A percentile compares a stretch with the other conserved stretches of the same genome.
phyloP scores from a whole-genome alignment of 2,888 invertebrate genomes.

The Eutolmus rufibarbis region DNA sequence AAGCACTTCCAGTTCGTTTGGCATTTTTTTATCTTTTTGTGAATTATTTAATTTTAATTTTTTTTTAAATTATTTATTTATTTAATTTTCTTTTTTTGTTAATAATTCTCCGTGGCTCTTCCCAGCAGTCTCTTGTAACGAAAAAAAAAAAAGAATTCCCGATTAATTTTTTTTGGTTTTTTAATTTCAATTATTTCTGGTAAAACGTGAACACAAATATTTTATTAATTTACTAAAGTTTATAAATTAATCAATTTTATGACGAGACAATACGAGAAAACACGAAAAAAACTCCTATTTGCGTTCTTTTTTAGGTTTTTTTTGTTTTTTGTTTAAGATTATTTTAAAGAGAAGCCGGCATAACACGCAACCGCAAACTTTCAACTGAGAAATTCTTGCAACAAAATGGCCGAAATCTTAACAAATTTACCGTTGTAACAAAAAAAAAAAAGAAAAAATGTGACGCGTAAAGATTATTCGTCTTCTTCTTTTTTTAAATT shows the following conservation, averaged over 20 bases:
- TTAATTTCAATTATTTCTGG: too few relatives aligned
- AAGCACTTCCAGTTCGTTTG: constrained; percentile 59
- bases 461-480: too few relatives aligned
- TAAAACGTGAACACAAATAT: too few relatives aligned
- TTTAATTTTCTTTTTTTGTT: too few relatives aligned
- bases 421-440: not conserved
- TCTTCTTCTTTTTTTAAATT: too few relatives aligned
- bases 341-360: not conserved
- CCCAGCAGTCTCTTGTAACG: too few relatives aligned
- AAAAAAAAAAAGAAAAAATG: not conserved
- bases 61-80: not conserved
- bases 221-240: too few relatives aligned
- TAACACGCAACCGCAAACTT: not conserved
- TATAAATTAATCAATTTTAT: too few relatives aligned
- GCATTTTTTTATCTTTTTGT: constrained; percentile 51
- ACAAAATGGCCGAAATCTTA: not conserved
- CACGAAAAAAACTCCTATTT: not conserved
- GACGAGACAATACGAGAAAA: not conserved
- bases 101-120: too few relatives aligned
- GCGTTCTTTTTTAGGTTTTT: too few relatives aligned
- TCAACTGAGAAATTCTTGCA: not conserved
- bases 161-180: too few relatives aligned
- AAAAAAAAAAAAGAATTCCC: too few relatives aligned
- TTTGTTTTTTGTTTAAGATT: not conserved
- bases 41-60: not conserved